Evolutionary conservation across 2,113 vertebrate genomes (phyloP).

Genomic region (Brachypodius melanocephalos): DNA sequence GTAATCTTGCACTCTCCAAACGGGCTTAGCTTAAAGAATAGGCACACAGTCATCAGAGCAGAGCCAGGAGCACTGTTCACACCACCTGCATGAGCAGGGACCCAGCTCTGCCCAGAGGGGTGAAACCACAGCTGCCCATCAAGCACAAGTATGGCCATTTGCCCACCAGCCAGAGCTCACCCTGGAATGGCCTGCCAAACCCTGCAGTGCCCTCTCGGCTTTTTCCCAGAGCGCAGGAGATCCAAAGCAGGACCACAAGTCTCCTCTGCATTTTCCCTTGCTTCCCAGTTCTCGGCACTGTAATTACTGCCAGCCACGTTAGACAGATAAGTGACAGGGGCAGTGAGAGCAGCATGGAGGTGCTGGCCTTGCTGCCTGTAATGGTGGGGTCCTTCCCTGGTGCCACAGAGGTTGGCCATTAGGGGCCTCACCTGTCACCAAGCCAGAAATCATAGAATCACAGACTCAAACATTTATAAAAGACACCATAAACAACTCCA

Average conservation of each 20-base stretch:
- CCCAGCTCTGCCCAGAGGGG: neutral
- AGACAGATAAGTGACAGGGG: slow-evolving; percentile 4
- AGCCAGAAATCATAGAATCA: neutral
- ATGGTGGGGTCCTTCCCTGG: neutral
- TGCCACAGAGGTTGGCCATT: neutral
- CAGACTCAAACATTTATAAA: neutral
- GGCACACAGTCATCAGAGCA: neutral
- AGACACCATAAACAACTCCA: neutral
- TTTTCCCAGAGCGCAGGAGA: neutral
- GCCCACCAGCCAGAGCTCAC: neutral
- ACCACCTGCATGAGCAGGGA: fast-evolving
- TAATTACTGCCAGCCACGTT: neutral
- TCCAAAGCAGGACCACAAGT: neutral
- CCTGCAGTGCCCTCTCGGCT: neutral
- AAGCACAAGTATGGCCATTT: fast-evolving
- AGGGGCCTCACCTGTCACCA: neutral
- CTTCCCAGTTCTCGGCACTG: neutral
- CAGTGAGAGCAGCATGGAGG: neutral
- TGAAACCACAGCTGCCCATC: neutral
- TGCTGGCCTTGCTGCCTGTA: slow-evolving; percentile 5
- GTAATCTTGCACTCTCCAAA: neutral
- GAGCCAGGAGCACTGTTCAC: fast-evolving
- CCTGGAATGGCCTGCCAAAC: neutral
- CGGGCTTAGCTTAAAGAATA: neutral
- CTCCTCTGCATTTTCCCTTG: neutral